Percentiles rank a stretch among this genome's conserved stretches.
phyloP scores from a whole-genome alignment of 2,113 vertebrate genomes.

The Oenanthe oenanthe region DNA sequence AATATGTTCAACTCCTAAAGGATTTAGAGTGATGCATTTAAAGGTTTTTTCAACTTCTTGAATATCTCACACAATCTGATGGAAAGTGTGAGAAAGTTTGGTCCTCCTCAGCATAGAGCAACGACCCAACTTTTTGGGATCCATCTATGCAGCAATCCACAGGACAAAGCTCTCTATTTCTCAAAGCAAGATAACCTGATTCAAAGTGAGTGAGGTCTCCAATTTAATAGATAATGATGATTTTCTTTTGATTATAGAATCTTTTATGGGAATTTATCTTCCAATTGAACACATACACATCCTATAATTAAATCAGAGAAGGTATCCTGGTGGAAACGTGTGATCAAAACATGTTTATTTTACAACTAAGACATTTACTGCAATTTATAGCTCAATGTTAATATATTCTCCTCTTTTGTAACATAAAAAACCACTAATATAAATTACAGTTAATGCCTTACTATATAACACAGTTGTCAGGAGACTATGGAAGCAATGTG shows the following conservation, averaged over 20 bases:
- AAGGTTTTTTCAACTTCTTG: neutral
- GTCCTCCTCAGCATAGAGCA: neutral
- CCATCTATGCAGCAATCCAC: neutral
- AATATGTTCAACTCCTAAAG: constrained; percentile 37
- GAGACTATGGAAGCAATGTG: neutral
- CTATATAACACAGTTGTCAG: neutral
- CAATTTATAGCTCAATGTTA: neutral
- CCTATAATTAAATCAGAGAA: constrained; percentile 6
- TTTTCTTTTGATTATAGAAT: constrained; percentile 51
- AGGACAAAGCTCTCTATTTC: neutral
- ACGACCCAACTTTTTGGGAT: neutral
- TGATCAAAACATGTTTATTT: neutral
- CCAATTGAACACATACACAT: neutral
- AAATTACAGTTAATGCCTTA: constrained; percentile 22
- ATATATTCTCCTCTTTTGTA: constrained; percentile 7
- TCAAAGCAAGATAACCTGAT: constrained; percentile 21
- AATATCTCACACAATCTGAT: neutral
- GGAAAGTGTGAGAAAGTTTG: neutral
- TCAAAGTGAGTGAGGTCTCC: constrained; percentile 35
- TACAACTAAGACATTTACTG: neutral
- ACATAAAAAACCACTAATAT: neutral
- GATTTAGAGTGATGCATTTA: constrained; percentile 16
- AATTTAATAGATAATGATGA: constrained; percentile 30
- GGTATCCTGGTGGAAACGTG: neutral
- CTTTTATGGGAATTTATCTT: constrained; percentile 21